Conservation (phyloP, 2,797 vertebrate genomes). For the Neoniphon sammara region DNA sequence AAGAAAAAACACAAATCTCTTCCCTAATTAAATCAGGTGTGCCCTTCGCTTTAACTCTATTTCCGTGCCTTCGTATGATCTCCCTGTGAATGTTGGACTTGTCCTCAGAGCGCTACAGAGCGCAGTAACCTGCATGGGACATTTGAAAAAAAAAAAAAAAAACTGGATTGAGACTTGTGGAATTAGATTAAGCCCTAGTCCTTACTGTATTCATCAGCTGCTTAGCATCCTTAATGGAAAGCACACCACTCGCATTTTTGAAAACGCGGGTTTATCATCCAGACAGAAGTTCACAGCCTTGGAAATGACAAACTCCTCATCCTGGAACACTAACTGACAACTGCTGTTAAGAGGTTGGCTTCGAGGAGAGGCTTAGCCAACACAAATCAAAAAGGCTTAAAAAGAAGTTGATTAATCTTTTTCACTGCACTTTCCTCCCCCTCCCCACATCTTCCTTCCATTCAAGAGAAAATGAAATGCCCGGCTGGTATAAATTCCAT, state of each 20-base stretch:
- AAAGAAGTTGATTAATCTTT: constrained; percentile 53
- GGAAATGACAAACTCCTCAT: constrained; percentile 18
- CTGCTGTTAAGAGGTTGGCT: constrained; percentile 42
- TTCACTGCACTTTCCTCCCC: constrained; percentile 22
- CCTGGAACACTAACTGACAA: constrained; percentile 30
- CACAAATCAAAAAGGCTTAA: constrained; percentile 36
- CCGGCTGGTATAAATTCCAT: background rate
- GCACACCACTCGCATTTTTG: constrained; percentile 42
- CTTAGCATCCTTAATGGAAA: constrained; percentile 61
- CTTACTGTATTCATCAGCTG: constrained; percentile 58
- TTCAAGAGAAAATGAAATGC: constrained; percentile 10
- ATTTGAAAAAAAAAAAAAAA: constrained; percentile 60
- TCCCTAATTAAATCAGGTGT: constrained; percentile 80
- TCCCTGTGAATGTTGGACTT: constrained; percentile 45
- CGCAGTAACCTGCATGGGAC: constrained; percentile 60
- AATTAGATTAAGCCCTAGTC: constrained; percentile 71
- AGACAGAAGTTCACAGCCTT: constrained; percentile 43
- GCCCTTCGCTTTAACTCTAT: constrained; percentile 72
- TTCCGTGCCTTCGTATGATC: constrained; percentile 76
- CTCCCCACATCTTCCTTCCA: too few species aligned
- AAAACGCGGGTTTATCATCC: constrained; percentile 50
- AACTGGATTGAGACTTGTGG: constrained; percentile 41
- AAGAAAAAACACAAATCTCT: constrained; percentile 56
- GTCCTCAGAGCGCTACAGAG: constrained; percentile 22
- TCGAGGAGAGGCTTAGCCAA: constrained; percentile 48